phyloP scores from a whole-genome alignment of 2,113 vertebrate species.

The Ammospiza caudacuta region DNA sequence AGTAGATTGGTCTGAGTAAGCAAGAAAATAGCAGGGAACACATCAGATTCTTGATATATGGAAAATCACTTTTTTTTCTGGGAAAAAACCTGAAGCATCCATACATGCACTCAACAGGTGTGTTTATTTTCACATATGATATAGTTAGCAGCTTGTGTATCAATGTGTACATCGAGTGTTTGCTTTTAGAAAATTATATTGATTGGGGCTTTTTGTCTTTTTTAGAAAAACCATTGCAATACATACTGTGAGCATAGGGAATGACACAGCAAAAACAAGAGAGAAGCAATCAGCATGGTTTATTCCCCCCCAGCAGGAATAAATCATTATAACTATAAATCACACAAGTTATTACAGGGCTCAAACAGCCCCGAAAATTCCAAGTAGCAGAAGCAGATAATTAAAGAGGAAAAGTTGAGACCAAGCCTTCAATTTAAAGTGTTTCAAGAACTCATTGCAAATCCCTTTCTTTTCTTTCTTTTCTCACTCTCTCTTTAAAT shows the following conservation, averaged over 20 bases:
- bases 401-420: slow-evolving; percentile 39
- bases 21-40: background rate
- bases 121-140: background rate
- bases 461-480: background rate
- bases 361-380: slow-evolving; percentile 35
- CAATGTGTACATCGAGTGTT: background rate
- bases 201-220: background rate
- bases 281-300: slow-evolving; percentile 8
- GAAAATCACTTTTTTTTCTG: background rate
- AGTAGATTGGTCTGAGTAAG: background rate
- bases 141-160: background rate
- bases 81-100: background rate
- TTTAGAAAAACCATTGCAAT: background rate
- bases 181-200: background rate
- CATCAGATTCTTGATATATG: background rate
- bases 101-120: background rate
- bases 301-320: background rate
- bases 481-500: background rate
- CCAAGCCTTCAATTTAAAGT: background rate
- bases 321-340: slow-evolving; percentile 45
- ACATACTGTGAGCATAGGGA: background rate
- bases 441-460: slow-evolving; percentile 5
- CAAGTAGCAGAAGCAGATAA: slow-evolving; percentile 26
- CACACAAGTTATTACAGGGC: slow-evolving; percentile 46
- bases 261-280: slow-evolving; percentile 50